Evolutionary conservation across 1,140 invertebrate species (phyloP).

Genomic region (Aphidius ervi): DNA sequence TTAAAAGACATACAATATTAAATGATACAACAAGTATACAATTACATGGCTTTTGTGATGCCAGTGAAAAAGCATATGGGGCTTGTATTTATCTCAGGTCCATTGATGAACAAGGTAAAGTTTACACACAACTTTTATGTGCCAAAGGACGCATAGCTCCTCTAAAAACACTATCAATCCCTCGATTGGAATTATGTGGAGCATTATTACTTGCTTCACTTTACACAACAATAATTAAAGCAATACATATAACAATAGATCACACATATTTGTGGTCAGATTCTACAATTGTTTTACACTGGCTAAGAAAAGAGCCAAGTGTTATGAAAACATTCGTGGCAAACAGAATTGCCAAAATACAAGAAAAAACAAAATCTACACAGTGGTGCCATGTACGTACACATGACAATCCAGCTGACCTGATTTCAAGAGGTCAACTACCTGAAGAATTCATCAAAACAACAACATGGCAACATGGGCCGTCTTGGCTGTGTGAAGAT

Average conservation of each 20-base stretch:
- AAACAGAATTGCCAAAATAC: conserved; percentile 18
- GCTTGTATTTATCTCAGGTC: too few species aligned
- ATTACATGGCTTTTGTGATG: too few species aligned
- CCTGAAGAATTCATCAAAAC: conserved; percentile 4
- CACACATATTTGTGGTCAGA: conserved; percentile 12
- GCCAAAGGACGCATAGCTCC: too few species aligned
- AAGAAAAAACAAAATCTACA: not conserved
- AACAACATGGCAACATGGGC: conserved; percentile 5
- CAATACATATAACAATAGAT: not conserved
- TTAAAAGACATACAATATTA: too few species aligned
- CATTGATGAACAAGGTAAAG: too few species aligned
- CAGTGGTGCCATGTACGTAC: conserved; percentile 20
- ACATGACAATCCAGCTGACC: conserved; percentile 19
- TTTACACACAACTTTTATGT: too few species aligned
- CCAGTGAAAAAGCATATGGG: too few species aligned
- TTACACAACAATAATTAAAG: not conserved
- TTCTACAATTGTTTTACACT: conserved; percentile 14
- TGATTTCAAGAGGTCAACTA: conserved; percentile 11
- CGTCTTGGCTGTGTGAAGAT: conserved; percentile 5
- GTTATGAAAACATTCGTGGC: conserved; percentile 14
- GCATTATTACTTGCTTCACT: conserved; percentile 5
- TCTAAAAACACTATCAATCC: too few species aligned
- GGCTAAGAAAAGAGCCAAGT: conserved; percentile 9
- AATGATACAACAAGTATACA: too few species aligned
- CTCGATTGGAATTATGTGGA: not conserved